phyloP scores from a whole-genome alignment of 2,797 vertebrate species.

The Falco concolor region DNA sequence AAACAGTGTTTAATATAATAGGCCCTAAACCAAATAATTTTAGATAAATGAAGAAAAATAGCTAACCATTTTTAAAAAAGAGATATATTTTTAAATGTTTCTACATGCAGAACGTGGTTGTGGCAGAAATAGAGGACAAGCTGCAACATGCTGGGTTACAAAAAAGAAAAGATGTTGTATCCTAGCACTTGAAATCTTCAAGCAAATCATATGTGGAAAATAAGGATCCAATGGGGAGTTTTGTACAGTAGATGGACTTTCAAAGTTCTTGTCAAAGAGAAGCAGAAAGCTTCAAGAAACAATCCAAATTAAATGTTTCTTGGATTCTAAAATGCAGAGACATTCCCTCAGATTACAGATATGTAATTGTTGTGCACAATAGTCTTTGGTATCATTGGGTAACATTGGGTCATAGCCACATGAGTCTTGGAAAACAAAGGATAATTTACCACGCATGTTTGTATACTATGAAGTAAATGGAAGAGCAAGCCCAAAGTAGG shows the following conservation, averaged over 20 bases:
- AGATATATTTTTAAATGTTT: background rate
- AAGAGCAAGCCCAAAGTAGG: background rate
- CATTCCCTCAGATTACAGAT: background rate
- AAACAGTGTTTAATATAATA: background rate
- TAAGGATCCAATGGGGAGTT: background rate
- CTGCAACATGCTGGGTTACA: background rate
- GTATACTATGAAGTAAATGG: background rate
- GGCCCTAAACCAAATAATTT: background rate
- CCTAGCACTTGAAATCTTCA: background rate
- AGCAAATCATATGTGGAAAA: background rate
- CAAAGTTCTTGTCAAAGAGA: background rate
- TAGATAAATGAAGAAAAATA: background rate
- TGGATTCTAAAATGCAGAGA: background rate
- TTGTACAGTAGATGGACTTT: background rate
- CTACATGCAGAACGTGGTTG: background rate
- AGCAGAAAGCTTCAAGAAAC: background rate
- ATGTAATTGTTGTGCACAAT: background rate
- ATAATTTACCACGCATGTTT: background rate
- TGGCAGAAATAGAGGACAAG: background rate
- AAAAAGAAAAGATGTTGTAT: background rate
- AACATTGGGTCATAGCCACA: background rate
- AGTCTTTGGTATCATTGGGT: background rate
- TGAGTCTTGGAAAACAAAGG: background rate
- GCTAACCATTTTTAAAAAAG: background rate
- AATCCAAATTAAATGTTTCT: background rate